Conservation (phyloP, 2,888 invertebrate genomes). For the Orchesella flavescens region DNA sequence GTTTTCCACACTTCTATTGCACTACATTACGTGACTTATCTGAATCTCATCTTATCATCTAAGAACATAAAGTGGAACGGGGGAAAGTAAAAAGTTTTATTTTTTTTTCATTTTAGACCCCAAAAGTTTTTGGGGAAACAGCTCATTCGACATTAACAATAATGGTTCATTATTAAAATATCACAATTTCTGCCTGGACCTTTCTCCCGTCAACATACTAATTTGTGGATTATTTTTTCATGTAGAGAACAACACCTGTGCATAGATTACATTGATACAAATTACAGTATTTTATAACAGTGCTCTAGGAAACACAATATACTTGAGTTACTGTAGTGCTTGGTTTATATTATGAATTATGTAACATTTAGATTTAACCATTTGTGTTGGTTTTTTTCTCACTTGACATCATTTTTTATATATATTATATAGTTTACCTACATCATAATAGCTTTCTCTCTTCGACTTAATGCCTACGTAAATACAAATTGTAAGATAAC, state of each 20-base stretch:
- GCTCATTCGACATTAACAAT: conserved; percentile 56
- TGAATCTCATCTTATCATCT: not conserved
- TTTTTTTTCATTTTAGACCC: conserved; percentile 52
- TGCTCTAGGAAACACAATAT: not conserved
- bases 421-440: not conserved
- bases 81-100: conserved; percentile 2
- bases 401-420: too few species aligned
- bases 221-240: conserved; percentile 2
- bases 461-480: not conserved
- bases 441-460: not conserved
- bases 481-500: too few species aligned
- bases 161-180: conserved; percentile 63
- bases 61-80: not conserved
- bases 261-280: not conserved
- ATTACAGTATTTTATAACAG: conserved; percentile 5
- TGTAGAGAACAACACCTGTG: conserved; percentile 9
- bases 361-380: conserved; percentile 4
- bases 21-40: not conserved
- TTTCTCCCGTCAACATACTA: conserved; percentile 43
- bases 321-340: not conserved
- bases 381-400: not conserved
- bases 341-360: not conserved
- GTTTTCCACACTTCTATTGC: too few species aligned
- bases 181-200: conserved; percentile 66
- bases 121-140: conserved; percentile 52